These are phyloP conservation scores for Panthera leo DNA, from an alignment of 2,113 vertebrate genomes.

Conservation along the genomic window DNA sequence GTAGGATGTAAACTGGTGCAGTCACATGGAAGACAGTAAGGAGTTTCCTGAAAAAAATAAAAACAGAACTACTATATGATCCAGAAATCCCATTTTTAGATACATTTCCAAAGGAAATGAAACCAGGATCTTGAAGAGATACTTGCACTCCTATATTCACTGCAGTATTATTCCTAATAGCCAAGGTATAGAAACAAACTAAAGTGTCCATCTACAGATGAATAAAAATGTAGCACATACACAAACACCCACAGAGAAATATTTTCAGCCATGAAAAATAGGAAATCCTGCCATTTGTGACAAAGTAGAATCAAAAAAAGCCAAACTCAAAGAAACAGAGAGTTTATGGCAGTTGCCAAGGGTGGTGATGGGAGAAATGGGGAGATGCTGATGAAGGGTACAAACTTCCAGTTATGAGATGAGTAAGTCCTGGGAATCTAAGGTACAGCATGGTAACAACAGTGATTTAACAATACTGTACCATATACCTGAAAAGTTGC, in stretches of 20 bases:
- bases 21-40: background rate
- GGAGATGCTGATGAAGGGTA: background rate
- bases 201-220: background rate
- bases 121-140: background rate
- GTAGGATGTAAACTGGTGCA: background rate
- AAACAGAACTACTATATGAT: background rate
- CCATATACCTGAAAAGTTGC: background rate
- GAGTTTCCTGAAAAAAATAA: background rate
- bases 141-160: background rate
- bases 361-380: background rate
- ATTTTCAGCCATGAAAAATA: background rate
- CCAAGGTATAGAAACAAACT: no score
- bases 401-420: background rate
- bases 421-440: background rate
- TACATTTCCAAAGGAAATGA: background rate
- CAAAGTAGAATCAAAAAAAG: background rate
- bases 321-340: background rate
- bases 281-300: background rate
- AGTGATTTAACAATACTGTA: background rate
- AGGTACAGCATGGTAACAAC: background rate
- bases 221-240: background rate
- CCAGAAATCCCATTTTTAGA: background rate
- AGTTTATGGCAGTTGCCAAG: background rate
- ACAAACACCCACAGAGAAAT: background rate
- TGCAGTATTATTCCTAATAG: background rate